Conservation (phyloP, 1,140 invertebrate species). For the Camponotus pennsylvanicus region DNA sequence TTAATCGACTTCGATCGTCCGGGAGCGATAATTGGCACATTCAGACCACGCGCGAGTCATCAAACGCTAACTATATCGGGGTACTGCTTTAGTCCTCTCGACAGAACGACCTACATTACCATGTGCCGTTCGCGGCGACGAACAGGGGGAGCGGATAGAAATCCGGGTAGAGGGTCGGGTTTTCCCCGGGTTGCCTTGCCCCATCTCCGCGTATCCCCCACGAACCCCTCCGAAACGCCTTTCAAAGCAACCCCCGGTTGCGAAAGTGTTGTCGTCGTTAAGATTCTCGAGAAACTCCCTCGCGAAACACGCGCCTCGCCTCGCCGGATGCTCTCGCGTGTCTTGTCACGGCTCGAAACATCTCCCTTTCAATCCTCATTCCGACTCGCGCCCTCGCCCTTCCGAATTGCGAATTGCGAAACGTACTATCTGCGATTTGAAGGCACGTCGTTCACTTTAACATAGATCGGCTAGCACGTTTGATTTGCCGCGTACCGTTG, state of each 20-base stretch:
- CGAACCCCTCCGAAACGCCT: conserved; percentile 50
- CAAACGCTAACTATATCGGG: conserved; percentile 74
- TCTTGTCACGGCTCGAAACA: conserved; percentile 63
- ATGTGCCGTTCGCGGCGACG: conserved; percentile 48
- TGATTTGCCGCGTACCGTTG: not conserved
- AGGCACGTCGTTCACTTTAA: conserved; percentile 48
- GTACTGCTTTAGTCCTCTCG: conserved; percentile 55
- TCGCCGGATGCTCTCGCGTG: conserved; percentile 59
- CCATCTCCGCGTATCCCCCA: conserved; percentile 42
- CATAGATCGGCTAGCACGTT: conserved; percentile 34
- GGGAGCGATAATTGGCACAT: conserved; percentile 69
- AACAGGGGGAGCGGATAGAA: conserved; percentile 52
- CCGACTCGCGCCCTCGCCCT: conserved; percentile 40
- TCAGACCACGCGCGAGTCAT: conserved; percentile 76
- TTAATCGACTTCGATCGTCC: conserved; percentile 42
- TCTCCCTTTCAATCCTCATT: conserved; percentile 60
- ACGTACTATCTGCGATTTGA: conserved; percentile 50
- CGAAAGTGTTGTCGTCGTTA: conserved; percentile 65
- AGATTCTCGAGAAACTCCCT: conserved; percentile 66
- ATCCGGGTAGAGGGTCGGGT: conserved; percentile 46
- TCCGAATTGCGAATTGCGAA: conserved; percentile 46
- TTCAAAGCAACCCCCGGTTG: conserved; percentile 51
- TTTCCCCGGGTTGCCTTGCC: conserved; percentile 53
- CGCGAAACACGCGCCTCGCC: conserved; percentile 54
- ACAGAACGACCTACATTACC: conserved; percentile 75